phyloP scores from a whole-genome alignment of 2,797 vertebrate species.

The Gallinago solitaria region DNA sequence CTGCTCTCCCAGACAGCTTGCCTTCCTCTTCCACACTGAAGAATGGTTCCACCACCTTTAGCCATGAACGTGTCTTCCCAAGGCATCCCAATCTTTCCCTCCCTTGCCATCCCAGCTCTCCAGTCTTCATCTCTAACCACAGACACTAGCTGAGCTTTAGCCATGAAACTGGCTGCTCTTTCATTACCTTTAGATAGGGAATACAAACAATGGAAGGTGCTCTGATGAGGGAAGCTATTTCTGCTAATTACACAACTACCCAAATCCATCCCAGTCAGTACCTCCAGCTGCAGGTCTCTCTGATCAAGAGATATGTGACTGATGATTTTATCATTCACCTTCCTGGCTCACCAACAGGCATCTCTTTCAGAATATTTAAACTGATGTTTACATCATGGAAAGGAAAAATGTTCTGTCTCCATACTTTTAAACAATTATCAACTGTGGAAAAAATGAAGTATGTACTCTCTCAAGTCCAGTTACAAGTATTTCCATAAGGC shows the following conservation, averaged over 20 bases:
- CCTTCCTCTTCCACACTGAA: neutral
- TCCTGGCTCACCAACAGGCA: neutral
- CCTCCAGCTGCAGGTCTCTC: neutral
- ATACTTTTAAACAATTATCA: neutral
- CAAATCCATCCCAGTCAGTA: neutral
- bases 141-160: neutral
- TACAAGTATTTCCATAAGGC: neutral
- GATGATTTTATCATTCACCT: neutral
- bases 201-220: neutral
- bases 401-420: neutral
- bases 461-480: neutral
- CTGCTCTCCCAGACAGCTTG: neutral
- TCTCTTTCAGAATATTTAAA: neutral
- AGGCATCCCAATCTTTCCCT: neutral
- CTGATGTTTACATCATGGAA: neutral
- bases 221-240: neutral
- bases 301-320: neutral
- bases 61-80: fast-evolving
- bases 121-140: neutral
- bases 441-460: neutral
- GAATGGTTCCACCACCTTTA: neutral
- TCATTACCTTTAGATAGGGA: neutral
- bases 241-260: neutral
- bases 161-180: neutral
- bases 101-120: neutral